These are phyloP conservation scores for Australoheros scitulus DNA, from an alignment of 2,113 vertebrate species.

Conservation along the genomic window DNA sequence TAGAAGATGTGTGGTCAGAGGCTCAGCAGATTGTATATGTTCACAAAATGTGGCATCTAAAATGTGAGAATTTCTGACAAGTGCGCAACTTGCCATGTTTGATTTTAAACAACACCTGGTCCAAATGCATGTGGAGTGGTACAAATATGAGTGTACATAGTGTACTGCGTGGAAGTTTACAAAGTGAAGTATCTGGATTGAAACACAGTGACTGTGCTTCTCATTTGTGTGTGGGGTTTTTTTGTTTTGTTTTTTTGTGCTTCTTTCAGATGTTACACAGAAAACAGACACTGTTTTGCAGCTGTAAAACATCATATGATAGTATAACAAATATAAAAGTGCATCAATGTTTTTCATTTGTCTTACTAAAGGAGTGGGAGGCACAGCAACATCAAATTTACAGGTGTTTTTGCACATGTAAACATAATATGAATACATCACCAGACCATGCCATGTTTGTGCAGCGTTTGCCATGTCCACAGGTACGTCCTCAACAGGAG, in stretches of 20 bases:
- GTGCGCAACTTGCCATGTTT: neutral
- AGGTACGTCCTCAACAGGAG: neutral
- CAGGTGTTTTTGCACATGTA: slow-evolving; percentile 5
- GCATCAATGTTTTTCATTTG: neutral
- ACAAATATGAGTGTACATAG: neutral
- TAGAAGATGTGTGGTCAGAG: slow-evolving; percentile 1
- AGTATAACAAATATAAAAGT: neutral
- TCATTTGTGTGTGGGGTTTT: neutral
- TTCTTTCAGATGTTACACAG: neutral
- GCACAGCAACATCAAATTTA: neutral
- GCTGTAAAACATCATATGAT: neutral
- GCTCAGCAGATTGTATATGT: slow-evolving; percentile 3
- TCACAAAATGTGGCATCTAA: neutral
- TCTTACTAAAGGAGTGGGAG: neutral
- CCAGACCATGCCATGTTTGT: neutral
- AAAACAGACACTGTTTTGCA: neutral
- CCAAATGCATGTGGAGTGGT: neutral
- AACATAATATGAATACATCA: neutral
- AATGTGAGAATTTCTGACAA: neutral
- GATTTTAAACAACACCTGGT: neutral
- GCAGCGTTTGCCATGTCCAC: neutral
- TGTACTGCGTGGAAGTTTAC: neutral
- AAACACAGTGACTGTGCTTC: neutral
- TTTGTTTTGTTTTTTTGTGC: neutral
- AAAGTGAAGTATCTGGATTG: neutral